Evolutionary conservation across 2,888 invertebrate species (phyloP).

Genomic region (Drosophila eohydei): DNA sequence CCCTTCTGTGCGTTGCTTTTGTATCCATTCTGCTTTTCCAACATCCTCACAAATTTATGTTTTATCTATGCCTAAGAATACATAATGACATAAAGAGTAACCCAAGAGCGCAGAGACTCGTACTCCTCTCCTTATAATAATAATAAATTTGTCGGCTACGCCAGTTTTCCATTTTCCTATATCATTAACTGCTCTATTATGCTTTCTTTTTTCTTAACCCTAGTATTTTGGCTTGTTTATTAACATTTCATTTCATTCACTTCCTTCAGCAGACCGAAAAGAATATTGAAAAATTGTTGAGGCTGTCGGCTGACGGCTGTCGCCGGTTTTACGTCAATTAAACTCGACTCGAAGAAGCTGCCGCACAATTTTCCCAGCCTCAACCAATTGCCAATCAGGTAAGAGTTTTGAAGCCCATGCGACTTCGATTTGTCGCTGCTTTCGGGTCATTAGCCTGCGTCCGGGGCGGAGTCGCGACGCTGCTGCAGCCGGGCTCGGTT

Average conservation of each 20-base stretch:
- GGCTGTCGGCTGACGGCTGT: slow-evolving; percentile 19
- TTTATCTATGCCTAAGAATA: too few relatives aligned
- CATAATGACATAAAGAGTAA: background rate
- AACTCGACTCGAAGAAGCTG: slow-evolving; percentile 24
- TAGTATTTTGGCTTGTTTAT: slow-evolving; percentile 46
- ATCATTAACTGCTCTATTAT: slow-evolving; percentile 20
- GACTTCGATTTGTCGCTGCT: slow-evolving; percentile 45
- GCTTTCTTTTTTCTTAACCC: slow-evolving; percentile 11
- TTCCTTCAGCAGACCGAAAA: slow-evolving; percentile 16
- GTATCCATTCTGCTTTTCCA: background rate
- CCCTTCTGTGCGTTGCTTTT: background rate
- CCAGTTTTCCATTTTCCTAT: slow-evolving; percentile 21
- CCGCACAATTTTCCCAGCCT: slow-evolving; percentile 25
- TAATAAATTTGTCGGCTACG: slow-evolving; percentile 6
- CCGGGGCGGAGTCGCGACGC: slow-evolving; percentile 6
- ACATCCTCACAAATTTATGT: background rate
- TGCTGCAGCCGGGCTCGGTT: slow-evolving; percentile 17
- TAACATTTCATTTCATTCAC: slow-evolving; percentile 31
- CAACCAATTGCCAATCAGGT: slow-evolving; percentile 58
- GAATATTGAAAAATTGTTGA: slow-evolving; percentile 31
- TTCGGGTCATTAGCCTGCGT: slow-evolving; percentile 61
- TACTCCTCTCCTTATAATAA: background rate
- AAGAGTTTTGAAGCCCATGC: slow-evolving; percentile 39
- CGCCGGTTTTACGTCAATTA: slow-evolving; percentile 61
- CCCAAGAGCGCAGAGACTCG: background rate